Conservation (phyloP, 2,113 vertebrate species). For the Archilochus colubris region DNA sequence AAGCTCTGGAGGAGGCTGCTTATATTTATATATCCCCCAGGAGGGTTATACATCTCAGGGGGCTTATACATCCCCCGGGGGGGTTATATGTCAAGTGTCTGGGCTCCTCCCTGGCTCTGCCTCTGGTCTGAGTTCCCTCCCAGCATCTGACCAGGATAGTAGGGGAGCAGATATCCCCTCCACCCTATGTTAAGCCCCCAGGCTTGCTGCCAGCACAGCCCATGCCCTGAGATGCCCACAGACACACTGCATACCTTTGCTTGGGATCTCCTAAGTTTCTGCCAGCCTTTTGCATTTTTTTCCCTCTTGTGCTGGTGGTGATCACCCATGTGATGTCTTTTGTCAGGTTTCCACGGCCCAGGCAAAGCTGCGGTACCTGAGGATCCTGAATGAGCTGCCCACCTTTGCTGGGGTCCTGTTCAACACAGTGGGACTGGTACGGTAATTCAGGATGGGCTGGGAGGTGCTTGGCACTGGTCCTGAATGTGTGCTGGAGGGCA, state of each 20-base stretch:
- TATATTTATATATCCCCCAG: neutral
- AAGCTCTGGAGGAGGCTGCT: neutral
- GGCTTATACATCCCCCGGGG: neutral
- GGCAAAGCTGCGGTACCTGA: constrained; percentile 97
- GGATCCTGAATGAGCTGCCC: constrained; percentile 94
- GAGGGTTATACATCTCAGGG: neutral
- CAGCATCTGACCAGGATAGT: neutral
- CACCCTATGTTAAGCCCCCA: neutral
- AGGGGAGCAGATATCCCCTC: neutral
- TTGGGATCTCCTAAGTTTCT: neutral
- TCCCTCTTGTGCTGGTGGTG: neutral
- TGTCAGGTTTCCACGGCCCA: constrained; percentile 91
- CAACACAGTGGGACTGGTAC: constrained; percentile 95
- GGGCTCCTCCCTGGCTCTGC: neutral
- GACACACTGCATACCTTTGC: accelerated
- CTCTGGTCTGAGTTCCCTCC: neutral
- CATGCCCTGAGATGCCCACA: neutral
- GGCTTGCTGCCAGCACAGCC: neutral
- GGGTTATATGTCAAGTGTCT: neutral
- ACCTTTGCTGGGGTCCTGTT: constrained; percentile 96
- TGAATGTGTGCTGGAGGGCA: neutral
- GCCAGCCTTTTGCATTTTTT: neutral
- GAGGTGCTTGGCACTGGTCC: neutral
- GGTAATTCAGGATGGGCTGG: constrained; percentile 44
- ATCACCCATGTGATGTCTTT: constrained; percentile 32